Evolutionary conservation across 2,113 vertebrate genomes (phyloP).

Genomic region (Numida meleagris): DNA sequence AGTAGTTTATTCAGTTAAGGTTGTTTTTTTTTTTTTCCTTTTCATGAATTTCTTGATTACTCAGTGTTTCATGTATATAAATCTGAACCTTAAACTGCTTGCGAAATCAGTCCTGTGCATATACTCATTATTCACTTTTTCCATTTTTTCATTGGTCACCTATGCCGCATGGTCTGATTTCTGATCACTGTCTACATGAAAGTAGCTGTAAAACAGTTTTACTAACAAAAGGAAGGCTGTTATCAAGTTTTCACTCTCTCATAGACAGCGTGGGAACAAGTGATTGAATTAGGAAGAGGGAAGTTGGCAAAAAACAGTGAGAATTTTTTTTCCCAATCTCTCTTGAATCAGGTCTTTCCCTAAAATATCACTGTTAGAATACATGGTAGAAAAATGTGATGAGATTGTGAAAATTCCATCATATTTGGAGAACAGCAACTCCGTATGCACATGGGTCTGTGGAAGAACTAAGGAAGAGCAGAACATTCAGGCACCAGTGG

Average conservation of each 20-base stretch:
- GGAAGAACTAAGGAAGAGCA: not conserved
- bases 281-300: not conserved
- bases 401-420: not conserved
- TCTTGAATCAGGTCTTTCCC: not conserved
- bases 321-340: not conserved
- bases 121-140: not conserved
- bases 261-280: not conserved
- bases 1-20: not conserved
- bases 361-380: not conserved
- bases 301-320: not conserved
- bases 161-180: not conserved
- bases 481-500: not conserved
- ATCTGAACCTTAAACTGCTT: not conserved
- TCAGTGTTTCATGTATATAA: not conserved
- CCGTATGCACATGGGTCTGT: not conserved
- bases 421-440: not conserved
- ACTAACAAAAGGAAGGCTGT: not conserved
- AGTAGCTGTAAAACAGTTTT: not conserved
- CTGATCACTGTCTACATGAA: not conserved
- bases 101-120: not conserved
- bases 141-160: not conserved
- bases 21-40: not conserved
- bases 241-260: not conserved
- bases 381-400: not conserved
- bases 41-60: slow-evolving; percentile 1